Conservation (phyloP, 2,797 vertebrate genomes). For the Gymnoscopelus braueri region DNA sequence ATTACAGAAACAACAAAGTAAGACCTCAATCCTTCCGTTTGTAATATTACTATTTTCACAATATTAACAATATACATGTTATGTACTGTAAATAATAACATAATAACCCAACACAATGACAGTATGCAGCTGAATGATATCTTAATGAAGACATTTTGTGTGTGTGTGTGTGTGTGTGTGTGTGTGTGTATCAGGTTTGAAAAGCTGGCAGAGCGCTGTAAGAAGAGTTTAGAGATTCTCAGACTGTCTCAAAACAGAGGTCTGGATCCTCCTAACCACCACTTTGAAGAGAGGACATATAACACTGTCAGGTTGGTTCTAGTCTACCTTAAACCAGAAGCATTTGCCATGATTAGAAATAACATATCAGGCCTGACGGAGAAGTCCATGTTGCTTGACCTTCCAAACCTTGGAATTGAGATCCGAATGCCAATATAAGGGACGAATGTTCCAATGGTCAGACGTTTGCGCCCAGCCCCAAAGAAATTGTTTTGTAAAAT, state of each 20-base stretch:
- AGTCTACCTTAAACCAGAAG: neutral
- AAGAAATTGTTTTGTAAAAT: no score
- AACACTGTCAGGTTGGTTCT: slow-evolving; percentile 88
- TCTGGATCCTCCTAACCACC: slow-evolving; percentile 91
- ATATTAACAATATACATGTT: neutral
- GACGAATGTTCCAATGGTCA: no score
- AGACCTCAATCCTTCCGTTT: slow-evolving; percentile 42
- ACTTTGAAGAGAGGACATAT: slow-evolving; percentile 92
- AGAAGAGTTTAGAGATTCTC: slow-evolving; percentile 90
- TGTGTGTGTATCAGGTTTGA: slow-evolving; percentile 85
- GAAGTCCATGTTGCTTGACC: no score
- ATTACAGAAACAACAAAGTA: slow-evolving; percentile 92
- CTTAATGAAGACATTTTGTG: neutral
- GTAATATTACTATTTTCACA: neutral
- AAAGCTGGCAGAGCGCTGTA: slow-evolving; percentile 90
- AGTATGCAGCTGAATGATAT: neutral
- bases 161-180: neutral
- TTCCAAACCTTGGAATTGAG: no score
- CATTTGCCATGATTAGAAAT: no score
- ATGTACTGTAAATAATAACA: neutral
- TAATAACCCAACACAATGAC: neutral
- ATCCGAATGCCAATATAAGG: no score
- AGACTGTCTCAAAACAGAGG: slow-evolving; percentile 89
- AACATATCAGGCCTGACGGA: no score
- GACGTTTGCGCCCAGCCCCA: no score